These are phyloP conservation scores for Catostylus mosaicus DNA, from an alignment of 30 jellyfish, hydroid and myxozoan genomes.

Conservation along the genomic window DNA sequence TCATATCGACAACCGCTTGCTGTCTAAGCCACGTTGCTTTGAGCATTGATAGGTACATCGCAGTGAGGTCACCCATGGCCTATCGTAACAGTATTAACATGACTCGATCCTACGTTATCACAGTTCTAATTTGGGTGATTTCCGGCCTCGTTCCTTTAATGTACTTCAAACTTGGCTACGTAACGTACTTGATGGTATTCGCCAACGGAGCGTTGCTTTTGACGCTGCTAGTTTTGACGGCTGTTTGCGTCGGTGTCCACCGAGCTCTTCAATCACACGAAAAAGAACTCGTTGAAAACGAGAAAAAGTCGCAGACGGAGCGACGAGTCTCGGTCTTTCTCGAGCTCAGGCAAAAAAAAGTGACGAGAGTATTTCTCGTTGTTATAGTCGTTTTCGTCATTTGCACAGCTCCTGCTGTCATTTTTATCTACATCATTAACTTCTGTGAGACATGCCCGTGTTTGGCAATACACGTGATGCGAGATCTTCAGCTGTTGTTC, in stretches of 20 bases:
- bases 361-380: slow-evolving; percentile 54
- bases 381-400: slow-evolving; percentile 50
- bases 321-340: slow-evolving; percentile 52
- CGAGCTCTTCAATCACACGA: slow-evolving; percentile 47
- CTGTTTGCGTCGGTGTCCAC: slow-evolving; percentile 48
- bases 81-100: slow-evolving; percentile 57
- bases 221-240: slow-evolving; percentile 56
- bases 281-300: slow-evolving; percentile 24
- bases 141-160: slow-evolving; percentile 62
- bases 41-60: slow-evolving; percentile 71
- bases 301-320: slow-evolving; percentile 23
- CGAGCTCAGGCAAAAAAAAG: slow-evolving; percentile 57
- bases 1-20: slow-evolving; percentile 66
- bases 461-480: slow-evolving; percentile 37
- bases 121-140: slow-evolving; percentile 51
- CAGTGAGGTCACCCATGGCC: slow-evolving; percentile 60
- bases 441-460: slow-evolving; percentile 64
- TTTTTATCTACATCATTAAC: slow-evolving; percentile 47
- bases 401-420: slow-evolving; percentile 72
- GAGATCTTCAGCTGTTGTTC: slow-evolving; percentile 55
- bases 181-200: slow-evolving; percentile 53
- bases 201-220: slow-evolving; percentile 71
- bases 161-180: slow-evolving; percentile 59
- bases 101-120: slow-evolving; percentile 39
- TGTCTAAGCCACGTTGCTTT: slow-evolving; percentile 57